These are phyloP conservation scores for Apistogramma diplotaenia DNA, from an alignment of 2,113 vertebrate species.

Conservation along the genomic window DNA sequence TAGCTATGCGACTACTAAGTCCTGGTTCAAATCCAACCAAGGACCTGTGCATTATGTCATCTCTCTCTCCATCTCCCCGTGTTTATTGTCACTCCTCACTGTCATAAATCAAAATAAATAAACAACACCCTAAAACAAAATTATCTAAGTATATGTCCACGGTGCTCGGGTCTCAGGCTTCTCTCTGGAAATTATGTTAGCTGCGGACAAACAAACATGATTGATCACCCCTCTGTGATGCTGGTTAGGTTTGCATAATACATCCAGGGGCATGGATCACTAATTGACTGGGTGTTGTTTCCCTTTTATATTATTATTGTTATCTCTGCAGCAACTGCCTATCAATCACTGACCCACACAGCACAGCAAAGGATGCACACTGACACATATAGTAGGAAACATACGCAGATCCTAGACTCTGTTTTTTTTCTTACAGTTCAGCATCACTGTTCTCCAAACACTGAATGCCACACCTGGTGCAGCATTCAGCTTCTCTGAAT, in stretches of 20 bases:
- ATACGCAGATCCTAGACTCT: neutral
- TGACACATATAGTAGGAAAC: neutral
- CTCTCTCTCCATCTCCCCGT: neutral
- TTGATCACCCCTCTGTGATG: conserved; percentile 37
- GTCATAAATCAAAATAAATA: conserved; percentile 46
- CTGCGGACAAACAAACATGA: conserved; percentile 41
- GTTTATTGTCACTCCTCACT: conserved; percentile 1
- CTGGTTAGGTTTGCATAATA: conserved; percentile 49
- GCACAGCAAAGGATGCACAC: neutral
- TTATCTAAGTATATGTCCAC: neutral
- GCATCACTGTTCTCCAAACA: conserved; percentile 4
- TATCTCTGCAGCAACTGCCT: neutral
- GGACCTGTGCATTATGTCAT: conserved; percentile 11
- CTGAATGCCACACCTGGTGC: neutral
- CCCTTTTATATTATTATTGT: conserved; percentile 10
- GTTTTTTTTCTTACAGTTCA: neutral
- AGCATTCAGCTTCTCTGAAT: conserved; percentile 22
- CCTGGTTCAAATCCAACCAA: conserved; percentile 15
- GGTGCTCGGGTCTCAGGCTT: neutral
- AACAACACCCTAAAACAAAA: conserved; percentile 2
- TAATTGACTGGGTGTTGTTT: conserved; percentile 42
- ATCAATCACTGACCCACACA: neutral
- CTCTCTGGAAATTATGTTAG: neutral
- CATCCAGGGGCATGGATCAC: conserved; percentile 21
- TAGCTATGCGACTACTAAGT: conserved; percentile 15